Evolutionary conservation across 1,140 invertebrate species (phyloP).

Genomic region (Lycorma delicatula): DNA sequence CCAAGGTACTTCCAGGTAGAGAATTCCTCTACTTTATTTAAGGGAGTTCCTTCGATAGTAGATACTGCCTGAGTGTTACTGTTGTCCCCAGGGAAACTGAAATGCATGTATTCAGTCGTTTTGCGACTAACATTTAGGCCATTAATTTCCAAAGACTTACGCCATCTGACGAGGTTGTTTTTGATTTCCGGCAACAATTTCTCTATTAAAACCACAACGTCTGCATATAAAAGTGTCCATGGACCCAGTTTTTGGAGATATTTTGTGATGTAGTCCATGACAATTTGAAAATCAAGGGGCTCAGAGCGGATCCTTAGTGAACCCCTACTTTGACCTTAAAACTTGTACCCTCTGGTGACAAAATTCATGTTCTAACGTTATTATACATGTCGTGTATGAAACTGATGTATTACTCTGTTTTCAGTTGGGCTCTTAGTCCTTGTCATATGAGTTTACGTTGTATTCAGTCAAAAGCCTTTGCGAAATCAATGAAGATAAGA

Average conservation of each 20-base stretch:
- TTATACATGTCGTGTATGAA: background rate
- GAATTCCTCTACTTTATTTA: background rate
- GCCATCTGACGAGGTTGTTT: background rate
- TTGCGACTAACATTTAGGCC: background rate
- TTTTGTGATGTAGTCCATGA: background rate
- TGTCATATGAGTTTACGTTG: background rate
- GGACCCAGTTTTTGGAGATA: background rate
- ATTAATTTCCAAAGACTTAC: background rate
- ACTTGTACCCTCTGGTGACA: too few species aligned
- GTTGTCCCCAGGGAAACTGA: background rate
- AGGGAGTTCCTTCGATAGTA: background rate
- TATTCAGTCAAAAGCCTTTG: background rate
- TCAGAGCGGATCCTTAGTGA: too few species aligned
- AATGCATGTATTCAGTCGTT: background rate
- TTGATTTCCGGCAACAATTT: background rate
- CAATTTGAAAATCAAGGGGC: background rate
- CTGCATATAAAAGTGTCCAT: background rate
- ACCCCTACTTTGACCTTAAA: too few species aligned
- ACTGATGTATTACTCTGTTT: background rate
- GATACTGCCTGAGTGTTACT: background rate
- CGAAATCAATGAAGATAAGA: background rate
- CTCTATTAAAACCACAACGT: background rate
- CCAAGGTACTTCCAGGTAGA: background rate
- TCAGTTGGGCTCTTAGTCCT: background rate
- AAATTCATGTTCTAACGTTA: background rate